Evolutionary conservation across 2,113 vertebrate species (phyloP).

Genomic region (Tychaedon coryphoeus): DNA sequence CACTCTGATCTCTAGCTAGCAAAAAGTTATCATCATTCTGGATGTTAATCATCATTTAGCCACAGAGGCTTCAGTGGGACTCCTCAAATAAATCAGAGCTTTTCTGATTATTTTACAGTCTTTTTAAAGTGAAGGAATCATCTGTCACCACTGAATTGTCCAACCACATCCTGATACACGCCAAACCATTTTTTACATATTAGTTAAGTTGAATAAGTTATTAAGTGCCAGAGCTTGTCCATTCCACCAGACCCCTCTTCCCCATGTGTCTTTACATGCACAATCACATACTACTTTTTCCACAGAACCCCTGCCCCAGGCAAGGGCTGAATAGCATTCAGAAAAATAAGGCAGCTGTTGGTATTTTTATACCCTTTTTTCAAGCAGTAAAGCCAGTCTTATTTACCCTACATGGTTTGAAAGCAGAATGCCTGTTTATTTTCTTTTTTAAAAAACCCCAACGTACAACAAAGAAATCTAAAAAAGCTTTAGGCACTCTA

Average conservation of each 20-base stretch:
- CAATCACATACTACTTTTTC: background rate
- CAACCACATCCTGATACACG: background rate
- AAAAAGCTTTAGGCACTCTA: background rate
- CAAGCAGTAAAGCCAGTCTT: background rate
- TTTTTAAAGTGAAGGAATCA: background rate
- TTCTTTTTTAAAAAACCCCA: rapidly evolving
- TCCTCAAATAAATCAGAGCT: background rate
- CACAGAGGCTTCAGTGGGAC: background rate
- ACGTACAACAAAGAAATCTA: background rate
- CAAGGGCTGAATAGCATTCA: background rate
- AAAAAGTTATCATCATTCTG: background rate
- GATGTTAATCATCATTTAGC: background rate
- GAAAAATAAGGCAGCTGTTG: conserved; percentile 28
- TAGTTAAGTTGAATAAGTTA: background rate
- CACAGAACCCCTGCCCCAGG: background rate
- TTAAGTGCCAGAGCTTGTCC: background rate
- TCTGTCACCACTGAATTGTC: background rate
- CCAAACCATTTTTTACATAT: background rate
- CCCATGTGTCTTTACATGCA: background rate
- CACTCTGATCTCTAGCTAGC: background rate
- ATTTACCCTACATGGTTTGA: background rate
- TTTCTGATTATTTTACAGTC: background rate
- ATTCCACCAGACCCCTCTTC: background rate
- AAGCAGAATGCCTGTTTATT: conserved; percentile 11
- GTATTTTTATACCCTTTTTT: conserved; percentile 18